These are phyloP conservation scores for Montipora capitata DNA, from an alignment of 92 coral and sea anemone genomes.

Conservation along the genomic window DNA sequence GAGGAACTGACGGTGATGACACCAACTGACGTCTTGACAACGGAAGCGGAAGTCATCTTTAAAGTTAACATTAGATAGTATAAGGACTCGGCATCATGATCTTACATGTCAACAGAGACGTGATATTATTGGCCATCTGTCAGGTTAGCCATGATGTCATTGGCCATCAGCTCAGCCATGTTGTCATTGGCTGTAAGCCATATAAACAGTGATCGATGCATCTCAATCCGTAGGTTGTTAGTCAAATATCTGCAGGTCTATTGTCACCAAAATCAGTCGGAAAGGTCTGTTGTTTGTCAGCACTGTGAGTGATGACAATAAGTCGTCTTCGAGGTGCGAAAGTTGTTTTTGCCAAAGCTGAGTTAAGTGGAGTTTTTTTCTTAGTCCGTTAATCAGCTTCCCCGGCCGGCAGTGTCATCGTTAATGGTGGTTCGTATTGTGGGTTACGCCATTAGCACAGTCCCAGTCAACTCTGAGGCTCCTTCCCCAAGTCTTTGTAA, in stretches of 20 bases:
- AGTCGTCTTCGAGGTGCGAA: not conserved
- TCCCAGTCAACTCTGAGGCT: not conserved
- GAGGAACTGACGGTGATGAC: too few species aligned
- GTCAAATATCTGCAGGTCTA: not conserved
- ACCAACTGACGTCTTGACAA: too few species aligned
- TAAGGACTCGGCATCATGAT: too few species aligned
- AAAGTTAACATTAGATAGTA: too few species aligned
- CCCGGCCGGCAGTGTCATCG: not conserved
- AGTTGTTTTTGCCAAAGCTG: not conserved
- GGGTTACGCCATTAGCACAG: not conserved
- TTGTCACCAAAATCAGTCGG: not conserved
- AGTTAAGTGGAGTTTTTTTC: not conserved
- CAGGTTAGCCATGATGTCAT: not conserved
- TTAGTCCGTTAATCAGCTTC: not conserved
- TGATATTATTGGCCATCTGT: not conserved
- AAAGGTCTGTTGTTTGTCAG: not conserved
- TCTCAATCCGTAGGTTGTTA: not conserved
- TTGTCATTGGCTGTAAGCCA: not conserved
- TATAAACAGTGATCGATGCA: not conserved
- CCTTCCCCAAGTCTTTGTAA: not conserved
- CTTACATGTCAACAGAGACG: too few species aligned
- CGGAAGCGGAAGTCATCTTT: too few species aligned
- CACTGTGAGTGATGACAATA: not conserved
- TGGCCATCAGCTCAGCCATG: not conserved
- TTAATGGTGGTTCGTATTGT: not conserved